A percentile compares a stretch with the other conserved stretches of the same genome.
Conservation (phyloP, 2,113 vertebrate genomes). For the Triplophysa tibetana region DNA sequence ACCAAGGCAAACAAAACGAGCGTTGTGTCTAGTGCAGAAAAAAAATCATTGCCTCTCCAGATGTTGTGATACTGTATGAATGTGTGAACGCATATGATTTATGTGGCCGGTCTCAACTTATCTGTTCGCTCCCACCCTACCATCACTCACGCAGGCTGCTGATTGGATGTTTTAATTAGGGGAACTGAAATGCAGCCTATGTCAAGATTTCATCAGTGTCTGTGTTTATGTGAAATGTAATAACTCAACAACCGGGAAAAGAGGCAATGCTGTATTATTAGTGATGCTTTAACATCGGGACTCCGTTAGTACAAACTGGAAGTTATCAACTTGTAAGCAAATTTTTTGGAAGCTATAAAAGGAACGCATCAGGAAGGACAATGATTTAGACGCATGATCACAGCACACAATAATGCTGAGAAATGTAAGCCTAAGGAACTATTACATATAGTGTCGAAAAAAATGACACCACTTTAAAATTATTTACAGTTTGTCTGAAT, state of each 20-base stretch:
- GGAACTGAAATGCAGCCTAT: slow-evolving; percentile 24
- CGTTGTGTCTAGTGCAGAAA: slow-evolving; percentile 4
- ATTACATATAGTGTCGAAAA: too few relatives aligned
- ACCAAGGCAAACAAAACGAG: background rate
- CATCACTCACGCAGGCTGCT: slow-evolving; percentile 28
- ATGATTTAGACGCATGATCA: background rate
- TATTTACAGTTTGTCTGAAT: too few relatives aligned
- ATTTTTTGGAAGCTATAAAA: background rate
- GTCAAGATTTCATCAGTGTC: slow-evolving; percentile 44
- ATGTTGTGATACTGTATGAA: slow-evolving; percentile 19
- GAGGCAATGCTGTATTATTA: background rate
- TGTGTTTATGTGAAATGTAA: slow-evolving; percentile 17
- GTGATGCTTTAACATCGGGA: slow-evolving; percentile 19
- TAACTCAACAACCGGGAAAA: slow-evolving; percentile 9
- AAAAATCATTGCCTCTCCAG: slow-evolving; percentile 33
- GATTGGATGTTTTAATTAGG: slow-evolving; percentile 50
- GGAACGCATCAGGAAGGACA: background rate
- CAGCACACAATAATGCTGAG: background rate
- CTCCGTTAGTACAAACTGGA: slow-evolving; percentile 13
- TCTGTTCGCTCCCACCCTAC: background rate
- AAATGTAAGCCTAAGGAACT: background rate
- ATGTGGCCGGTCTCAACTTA: slow-evolving; percentile 34
- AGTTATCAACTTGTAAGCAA: background rate
- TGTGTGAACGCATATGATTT: slow-evolving; percentile 28
- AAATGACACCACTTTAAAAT: too few relatives aligned